Evolutionary conservation across 2,888 invertebrate species (phyloP), one percentile per base, ranked within the genome.

Genomic region (Euspilapteryx auroguttella): DNA sequence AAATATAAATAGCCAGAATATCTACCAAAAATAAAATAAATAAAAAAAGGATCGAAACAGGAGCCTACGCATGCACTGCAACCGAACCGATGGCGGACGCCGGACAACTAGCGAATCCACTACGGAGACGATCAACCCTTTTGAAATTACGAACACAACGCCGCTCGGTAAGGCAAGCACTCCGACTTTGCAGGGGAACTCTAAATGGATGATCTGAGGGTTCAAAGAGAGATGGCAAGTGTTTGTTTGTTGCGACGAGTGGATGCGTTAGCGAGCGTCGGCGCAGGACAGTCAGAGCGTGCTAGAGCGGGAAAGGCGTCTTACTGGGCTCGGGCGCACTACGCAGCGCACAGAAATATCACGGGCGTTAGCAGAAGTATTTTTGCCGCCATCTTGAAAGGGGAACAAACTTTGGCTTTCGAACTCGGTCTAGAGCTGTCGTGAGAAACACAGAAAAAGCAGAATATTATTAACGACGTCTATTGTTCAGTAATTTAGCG

Each of bases 271-370:
- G 17, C 17, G 5, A 5, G n/a, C 5, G 17, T 17, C 17, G 5
- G 5, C 17, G 5, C 5, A 17, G 5, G 5, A 8, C 17, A 17
- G 17, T 17, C 5, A 6, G 17, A 17, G 8, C 17, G 17, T 17
- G 17, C 17, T 17, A 8, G 17, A 17, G 8, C 17, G 27, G 22
- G 48, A 47, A 35, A 37, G 47, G 46, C 48, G 61, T 62, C 75
- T 75, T 73, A 73, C 71, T 59, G 63, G 54, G 35, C 34, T 38
- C 42, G 46, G n/a, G 40, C 44, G 49, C 48, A 45, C 65, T 76
- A 84, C 64, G 83, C 84, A 64, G 84, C 84, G 79, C 81, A 85
- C 73, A 85, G 81, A 82, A 85, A 85, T 79, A 83, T 83, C 80
- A 85, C 83, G 66, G 84, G 83, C 79, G 83, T 81, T 78, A 85